These are phyloP conservation scores for Sitophilus oryzae DNA, from an alignment of 1,140 invertebrate species.

Conservation along the genomic window DNA sequence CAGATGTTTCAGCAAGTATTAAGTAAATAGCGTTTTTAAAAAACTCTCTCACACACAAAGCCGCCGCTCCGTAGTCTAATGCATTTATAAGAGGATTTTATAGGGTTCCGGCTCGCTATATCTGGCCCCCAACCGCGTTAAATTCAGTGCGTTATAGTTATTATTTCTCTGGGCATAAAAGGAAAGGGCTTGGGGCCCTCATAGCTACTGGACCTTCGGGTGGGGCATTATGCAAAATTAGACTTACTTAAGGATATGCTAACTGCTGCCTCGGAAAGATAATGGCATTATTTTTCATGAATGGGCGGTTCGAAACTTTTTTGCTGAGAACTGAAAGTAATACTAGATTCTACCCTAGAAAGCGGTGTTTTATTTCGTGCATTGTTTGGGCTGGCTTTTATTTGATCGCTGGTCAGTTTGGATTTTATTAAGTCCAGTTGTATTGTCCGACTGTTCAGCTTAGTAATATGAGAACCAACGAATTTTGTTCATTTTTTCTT, in stretches of 20 bases:
- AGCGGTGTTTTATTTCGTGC: slow-evolving; percentile 17
- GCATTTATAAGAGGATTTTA: slow-evolving; percentile 25
- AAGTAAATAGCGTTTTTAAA: slow-evolving; percentile 12
- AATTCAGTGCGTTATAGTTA: slow-evolving; percentile 23
- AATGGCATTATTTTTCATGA: slow-evolving; percentile 18
- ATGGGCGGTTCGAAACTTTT: slow-evolving; percentile 13
- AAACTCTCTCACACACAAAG: slow-evolving; percentile 15
- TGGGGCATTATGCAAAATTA: slow-evolving; percentile 23
- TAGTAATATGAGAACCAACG: too few species aligned
- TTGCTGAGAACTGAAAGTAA: background rate
- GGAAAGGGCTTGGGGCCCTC: slow-evolving; percentile 11
- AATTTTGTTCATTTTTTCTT: background rate
- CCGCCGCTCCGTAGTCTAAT: slow-evolving; percentile 15
- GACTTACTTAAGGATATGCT: slow-evolving; percentile 6
- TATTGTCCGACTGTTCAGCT: too few species aligned
- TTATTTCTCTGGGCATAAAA: slow-evolving; percentile 18
- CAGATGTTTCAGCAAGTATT: slow-evolving; percentile 9
- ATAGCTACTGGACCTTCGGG: slow-evolving; percentile 9
- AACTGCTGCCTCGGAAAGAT: slow-evolving; percentile 2
- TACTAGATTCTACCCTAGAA: slow-evolving; percentile 5
- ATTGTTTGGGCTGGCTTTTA: slow-evolving; percentile 4
- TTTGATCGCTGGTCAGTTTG: slow-evolving; percentile 6
- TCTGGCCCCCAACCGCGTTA: slow-evolving; percentile 16
- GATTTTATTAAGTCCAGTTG: background rate
- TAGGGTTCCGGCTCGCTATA: slow-evolving; percentile 1